These are phyloP conservation scores for Helicolenus hilgendorfi DNA, from an alignment of 2,797 vertebrate genomes.

Conservation along the genomic window DNA sequence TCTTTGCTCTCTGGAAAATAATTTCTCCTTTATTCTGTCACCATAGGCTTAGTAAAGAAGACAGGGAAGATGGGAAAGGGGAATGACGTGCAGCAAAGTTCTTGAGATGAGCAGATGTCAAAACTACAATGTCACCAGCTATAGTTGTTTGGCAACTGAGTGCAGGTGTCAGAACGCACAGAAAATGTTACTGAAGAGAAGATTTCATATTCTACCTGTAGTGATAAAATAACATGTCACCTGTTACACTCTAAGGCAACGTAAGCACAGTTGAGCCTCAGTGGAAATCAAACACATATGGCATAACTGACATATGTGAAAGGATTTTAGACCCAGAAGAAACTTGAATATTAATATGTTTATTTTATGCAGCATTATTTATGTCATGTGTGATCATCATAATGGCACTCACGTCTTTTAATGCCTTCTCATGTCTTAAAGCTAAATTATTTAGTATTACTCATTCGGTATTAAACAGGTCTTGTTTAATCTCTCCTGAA, in stretches of 20 bases:
- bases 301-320: neutral
- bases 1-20: slow-evolving; percentile 38
- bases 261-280: neutral
- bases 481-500: slow-evolving; percentile 7
- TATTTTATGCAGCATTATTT: slow-evolving; percentile 6
- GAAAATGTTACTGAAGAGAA: slow-evolving; percentile 5
- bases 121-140: slow-evolving; percentile 50
- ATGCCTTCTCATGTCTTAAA: neutral
- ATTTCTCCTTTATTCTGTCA: slow-evolving; percentile 49
- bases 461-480: neutral
- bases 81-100: slow-evolving; percentile 52
- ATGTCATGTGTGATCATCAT: neutral
- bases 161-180: slow-evolving; percentile 4
- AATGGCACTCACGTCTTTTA: slow-evolving; percentile 8
- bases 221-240: slow-evolving; percentile 28
- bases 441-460: neutral
- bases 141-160: slow-evolving; percentile 22
- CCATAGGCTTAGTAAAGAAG: slow-evolving; percentile 40
- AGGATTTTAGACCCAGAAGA: neutral
- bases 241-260: slow-evolving; percentile 20
- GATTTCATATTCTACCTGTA: neutral
- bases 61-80: slow-evolving; percentile 29
- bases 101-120: slow-evolving; percentile 60
- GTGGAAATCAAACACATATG: neutral
- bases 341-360: neutral